phyloP scores from a whole-genome alignment of 2,113 vertebrate species.

The Synchiropus splendidus region DNA sequence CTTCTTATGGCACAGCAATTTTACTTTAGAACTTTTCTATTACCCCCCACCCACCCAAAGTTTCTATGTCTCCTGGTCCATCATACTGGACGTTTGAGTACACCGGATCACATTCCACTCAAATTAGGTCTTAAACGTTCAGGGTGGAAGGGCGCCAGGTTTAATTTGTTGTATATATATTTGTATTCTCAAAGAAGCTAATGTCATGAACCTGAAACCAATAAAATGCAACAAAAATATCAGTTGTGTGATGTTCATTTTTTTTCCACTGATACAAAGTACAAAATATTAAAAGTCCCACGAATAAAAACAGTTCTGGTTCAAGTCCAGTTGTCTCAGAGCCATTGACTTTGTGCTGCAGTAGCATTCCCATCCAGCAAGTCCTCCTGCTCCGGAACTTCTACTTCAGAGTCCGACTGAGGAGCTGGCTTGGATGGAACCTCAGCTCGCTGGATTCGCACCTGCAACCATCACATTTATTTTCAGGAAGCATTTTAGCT shows the following conservation, averaged over 20 bases:
- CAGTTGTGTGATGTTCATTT: no score
- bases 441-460: conserved; percentile 16
- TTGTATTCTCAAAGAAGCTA: conserved; percentile 28
- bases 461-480: conserved; percentile 22
- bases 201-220: no score
- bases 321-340: conserved; percentile 28
- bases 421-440: background rate
- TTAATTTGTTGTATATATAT: conserved; percentile 39
- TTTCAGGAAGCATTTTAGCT: no score
- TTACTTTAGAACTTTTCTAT: conserved; percentile 9
- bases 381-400: conserved; percentile 46
- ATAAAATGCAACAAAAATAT: no score
- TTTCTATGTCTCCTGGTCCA: conserved; percentile 8
- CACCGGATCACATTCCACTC: conserved; percentile 10
- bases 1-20: no score
- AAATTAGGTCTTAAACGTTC: conserved; percentile 1
- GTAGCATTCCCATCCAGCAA: conserved; percentile 27
- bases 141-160: conserved; percentile 7
- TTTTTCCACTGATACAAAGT: no score
- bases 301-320: background rate
- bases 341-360: conserved; percentile 30
- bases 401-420: conserved; percentile 2
- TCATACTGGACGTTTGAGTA: conserved; percentile 23
- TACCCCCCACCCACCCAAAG: conserved; percentile 20
- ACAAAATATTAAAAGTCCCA: background rate